phyloP scores from a whole-genome alignment of 1,140 invertebrate species.

The Drosophila sp. region DNA sequence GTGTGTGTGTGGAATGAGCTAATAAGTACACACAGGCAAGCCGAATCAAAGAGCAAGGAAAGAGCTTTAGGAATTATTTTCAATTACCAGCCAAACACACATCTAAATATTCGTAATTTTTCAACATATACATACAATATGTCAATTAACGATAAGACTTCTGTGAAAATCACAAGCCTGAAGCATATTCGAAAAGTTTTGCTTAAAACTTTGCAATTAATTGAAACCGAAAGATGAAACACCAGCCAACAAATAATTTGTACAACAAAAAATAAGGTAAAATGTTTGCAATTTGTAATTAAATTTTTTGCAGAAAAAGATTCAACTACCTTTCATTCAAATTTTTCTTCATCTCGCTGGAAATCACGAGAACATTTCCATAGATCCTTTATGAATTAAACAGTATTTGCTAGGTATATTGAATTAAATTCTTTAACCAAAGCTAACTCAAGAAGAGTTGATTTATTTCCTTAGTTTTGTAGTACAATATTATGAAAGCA shows the following conservation, averaged over 20 bases:
- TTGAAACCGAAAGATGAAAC: not conserved
- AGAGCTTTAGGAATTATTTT: not conserved
- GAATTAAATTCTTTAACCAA: no score
- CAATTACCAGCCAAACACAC: conserved; percentile 41
- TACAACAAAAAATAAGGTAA: no score
- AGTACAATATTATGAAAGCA: not conserved
- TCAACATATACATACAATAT: not conserved
- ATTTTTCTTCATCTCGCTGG: no score
- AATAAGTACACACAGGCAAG: conserved; percentile 16
- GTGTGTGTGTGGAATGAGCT: not conserved
- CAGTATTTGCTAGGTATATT: no score
- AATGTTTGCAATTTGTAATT: not conserved
- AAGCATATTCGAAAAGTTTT: not conserved
- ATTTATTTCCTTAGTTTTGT: not conserved
- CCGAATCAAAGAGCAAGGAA: conserved; percentile 10
- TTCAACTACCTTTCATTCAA: no score
- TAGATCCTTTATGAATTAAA: no score
- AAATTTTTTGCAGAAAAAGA: not conserved
- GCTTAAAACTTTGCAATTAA: not conserved
- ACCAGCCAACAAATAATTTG: not conserved
- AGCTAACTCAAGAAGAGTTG: no score
- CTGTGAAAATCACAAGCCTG: not conserved
- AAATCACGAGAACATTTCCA: no score
- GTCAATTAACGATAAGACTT: conserved; percentile 3
- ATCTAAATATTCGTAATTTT: not conserved